Evolutionary conservation across 2,888 invertebrate genomes (phyloP), one percentile per base, ranked within the genome.

Genomic region (Zhengitettix transpicula): DNA sequence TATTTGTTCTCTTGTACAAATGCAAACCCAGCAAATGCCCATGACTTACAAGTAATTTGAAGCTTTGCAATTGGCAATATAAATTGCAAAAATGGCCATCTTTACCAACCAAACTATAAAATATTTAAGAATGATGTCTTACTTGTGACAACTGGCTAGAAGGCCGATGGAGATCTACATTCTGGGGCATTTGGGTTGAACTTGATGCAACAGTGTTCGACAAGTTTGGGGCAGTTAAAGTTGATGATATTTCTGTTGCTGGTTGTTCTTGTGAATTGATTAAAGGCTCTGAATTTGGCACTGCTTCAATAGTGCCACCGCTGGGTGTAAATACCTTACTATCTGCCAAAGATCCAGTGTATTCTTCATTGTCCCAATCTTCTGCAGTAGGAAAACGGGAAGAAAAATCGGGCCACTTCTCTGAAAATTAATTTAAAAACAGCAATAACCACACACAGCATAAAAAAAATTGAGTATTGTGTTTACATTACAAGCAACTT

Each of bases 281-380:
- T 42, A 62, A 54, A 12, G 60, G 62, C 41, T 61, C 61, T 14
- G 61, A 60, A 57, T 63, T 62, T 15, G 62, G 53, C 56, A 60
- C 52, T 12, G 62, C 57, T 14, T 63, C 61, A 54, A 57, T 44
- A 17, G 73, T 67, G 57, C 69, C 71, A 57, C 75, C 77, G 68
- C 85, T 85, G 12, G 89, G 84, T 52, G 89, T 89, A 71, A 90
- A 90, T 61, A 96, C 94, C 78, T 95, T 95, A 56, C 91, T 92
- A 72, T 96, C 95, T 64, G 91, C 88, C 63, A 95, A 79, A 66
- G 92, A 93, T 58, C 95, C 95, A 52, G 92, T 91, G 80, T 95
- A 96, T 72, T 95, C 95, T 74, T 95, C 94, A 69, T 84, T 89
- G 75, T 89, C 91, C 91, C 87, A 92, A 73, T 88, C 89, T 70